phyloP scores from a whole-genome alignment of 2,888 invertebrate species.

The Prosopocoilus inquinatus region DNA sequence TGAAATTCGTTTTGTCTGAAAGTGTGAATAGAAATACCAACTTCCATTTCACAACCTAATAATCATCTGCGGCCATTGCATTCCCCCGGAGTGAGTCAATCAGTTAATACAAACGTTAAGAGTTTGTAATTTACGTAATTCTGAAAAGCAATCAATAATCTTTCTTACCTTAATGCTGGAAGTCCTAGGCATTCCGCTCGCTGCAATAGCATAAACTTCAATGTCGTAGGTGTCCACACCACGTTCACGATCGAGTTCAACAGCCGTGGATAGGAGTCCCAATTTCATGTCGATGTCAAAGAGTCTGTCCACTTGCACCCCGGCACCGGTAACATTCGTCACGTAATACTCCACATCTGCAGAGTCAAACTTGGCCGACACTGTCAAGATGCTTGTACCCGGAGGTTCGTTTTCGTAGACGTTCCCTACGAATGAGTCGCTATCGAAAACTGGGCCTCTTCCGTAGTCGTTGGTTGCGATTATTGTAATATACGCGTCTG shows the following conservation, averaged over 20 bases:
- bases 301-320: slow-evolving; percentile 78
- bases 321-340: slow-evolving; percentile 76
- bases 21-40: too few relatives aligned
- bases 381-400: slow-evolving; percentile 80
- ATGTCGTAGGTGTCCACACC: slow-evolving; percentile 81
- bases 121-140: too few relatives aligned
- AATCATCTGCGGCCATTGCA: too few relatives aligned
- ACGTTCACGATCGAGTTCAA: slow-evolving; percentile 78
- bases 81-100: too few relatives aligned
- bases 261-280: slow-evolving; percentile 85
- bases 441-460: slow-evolving; percentile 60
- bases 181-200: slow-evolving; percentile 69
- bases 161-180: slow-evolving; percentile 78
- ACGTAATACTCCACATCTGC: slow-evolving; percentile 85
- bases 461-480: slow-evolving; percentile 64
- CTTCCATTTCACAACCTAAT: too few relatives aligned
- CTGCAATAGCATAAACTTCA: slow-evolving; percentile 80
- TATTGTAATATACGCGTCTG: slow-evolving; percentile 83
- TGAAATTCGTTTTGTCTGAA: too few relatives aligned
- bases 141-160: background rate
- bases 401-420: slow-evolving; percentile 88
- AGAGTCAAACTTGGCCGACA: slow-evolving; percentile 67
- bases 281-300: slow-evolving; percentile 89
- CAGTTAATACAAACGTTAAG: too few relatives aligned
- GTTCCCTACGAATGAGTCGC: slow-evolving; percentile 69